Evolutionary conservation across 2,888 invertebrate genomes (phyloP), one percentile per base, ranked within the genome.

Genomic region (Idaea straminata): DNA sequence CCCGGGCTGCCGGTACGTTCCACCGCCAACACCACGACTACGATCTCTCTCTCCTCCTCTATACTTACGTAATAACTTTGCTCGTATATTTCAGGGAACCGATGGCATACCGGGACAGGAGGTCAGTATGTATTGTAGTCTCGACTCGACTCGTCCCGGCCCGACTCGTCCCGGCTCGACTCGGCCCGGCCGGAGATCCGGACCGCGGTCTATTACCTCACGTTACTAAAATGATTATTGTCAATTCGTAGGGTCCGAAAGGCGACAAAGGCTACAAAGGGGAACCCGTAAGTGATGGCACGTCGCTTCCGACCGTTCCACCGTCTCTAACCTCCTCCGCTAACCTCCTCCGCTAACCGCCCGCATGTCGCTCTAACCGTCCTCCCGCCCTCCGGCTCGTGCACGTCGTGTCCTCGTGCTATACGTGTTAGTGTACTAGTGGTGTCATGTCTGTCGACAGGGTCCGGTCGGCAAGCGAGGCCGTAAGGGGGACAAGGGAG

Each of bases 71-170:
- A 59, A 64, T 66, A 58, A 60, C 61, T 25, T 61, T 72, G 69
- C 62, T 63, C 69, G 67, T 65, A 66, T 63, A 64, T 95, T 95
- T 85, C 94, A 98, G 98, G 98, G 98, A 81, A 98, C 98, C 71
- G 98, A 98, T 88, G 98, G 98, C 83, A 98, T 98, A 85, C 98
- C 98, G 81, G 98, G 98, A 84, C 95, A 96, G 94, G 97, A 97
- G 96, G 96, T 97, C 94, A 93, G 90, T 83, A 71, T 61, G 68
- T 64, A 57, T 25, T 25, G 25, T 25, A 25, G n/a, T n/a, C n/a
- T n/a, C n/a, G n/a, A 35, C 35, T 63, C 59, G 16, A 0, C 4
- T 62, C 61, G 38, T 7, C 5, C 59, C 61, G 35, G 36, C 36
- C 36, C 15, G 15, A 4, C 57, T 15, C 59, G 38, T 25, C 59